Percentiles rank a stretch among this genome's conserved stretches.
Conservation (phyloP, 2,113 vertebrate genomes). For the Tichodroma muraria region DNA sequence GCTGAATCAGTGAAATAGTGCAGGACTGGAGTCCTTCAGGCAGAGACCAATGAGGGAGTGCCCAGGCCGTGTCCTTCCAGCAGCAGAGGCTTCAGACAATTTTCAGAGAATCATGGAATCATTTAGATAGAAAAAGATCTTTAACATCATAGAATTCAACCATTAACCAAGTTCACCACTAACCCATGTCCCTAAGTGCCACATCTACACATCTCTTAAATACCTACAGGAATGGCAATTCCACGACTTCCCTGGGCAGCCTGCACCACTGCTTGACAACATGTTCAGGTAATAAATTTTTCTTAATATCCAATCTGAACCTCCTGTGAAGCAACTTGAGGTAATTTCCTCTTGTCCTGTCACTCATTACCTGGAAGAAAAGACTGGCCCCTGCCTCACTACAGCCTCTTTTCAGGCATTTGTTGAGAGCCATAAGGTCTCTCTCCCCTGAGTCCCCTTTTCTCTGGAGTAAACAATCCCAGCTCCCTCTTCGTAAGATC, state of each 20-base stretch:
- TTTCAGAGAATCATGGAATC: neutral
- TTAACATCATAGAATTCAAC: neutral
- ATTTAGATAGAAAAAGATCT: neutral
- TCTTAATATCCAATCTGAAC: neutral
- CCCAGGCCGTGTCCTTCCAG: neutral
- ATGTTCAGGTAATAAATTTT: accelerated
- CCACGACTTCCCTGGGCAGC: neutral
- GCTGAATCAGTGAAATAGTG: neutral
- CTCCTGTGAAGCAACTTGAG: neutral
- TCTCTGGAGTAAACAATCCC: neutral
- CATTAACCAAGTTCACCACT: neutral
- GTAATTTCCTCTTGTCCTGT: neutral
- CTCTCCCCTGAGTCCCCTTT: neutral
- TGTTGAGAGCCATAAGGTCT: neutral
- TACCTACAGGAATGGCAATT: too few species aligned
- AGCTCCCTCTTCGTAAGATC: neutral
- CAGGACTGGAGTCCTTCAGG: neutral
- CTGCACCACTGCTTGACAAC: neutral
- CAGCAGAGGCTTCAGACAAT: neutral
- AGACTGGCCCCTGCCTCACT: accelerated
- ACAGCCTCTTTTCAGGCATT: neutral
- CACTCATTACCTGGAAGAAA: neutral
- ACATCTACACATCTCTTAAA: neutral
- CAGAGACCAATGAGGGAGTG: neutral
- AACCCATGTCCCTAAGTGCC: neutral